A percentile compares a stretch with the other conserved stretches of the same genome.
Conservation (phyloP, 2,113 vertebrate species). For the Microtus montanus region DNA sequence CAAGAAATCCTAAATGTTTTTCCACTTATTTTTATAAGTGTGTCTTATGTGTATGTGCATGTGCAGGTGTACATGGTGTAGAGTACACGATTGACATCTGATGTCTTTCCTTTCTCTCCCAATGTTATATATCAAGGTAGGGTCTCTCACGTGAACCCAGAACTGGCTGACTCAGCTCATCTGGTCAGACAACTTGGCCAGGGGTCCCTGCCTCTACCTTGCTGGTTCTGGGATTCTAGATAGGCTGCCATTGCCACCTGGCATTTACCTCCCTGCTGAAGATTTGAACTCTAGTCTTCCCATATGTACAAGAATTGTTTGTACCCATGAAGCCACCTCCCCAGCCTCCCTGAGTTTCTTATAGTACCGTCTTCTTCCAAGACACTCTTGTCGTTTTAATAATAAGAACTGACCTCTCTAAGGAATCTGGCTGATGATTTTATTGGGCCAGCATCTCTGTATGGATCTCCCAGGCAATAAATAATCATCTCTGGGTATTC, state of each 20-base stretch:
- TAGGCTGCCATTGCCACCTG: too few relatives aligned
- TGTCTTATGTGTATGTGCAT: background rate
- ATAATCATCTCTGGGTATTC: background rate
- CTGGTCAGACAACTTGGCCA: background rate
- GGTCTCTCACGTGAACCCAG: background rate
- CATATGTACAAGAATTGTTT: background rate
- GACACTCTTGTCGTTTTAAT: background rate
- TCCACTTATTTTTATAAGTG: background rate
- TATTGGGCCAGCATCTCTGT: background rate
- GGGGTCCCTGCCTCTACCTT: too few relatives aligned
- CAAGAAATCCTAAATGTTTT: background rate
- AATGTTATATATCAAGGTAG: background rate
- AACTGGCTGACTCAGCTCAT: background rate
- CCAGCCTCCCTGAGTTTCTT: background rate
- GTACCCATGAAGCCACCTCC: background rate
- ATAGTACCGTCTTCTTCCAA: background rate
- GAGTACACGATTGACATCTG: too few relatives aligned
- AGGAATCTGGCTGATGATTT: background rate
- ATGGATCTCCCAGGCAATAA: background rate
- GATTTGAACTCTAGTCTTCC: too few relatives aligned
- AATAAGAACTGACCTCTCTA: background rate
- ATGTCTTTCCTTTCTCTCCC: background rate
- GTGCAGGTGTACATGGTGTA: too few relatives aligned
- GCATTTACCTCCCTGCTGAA: background rate
- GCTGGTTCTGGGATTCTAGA: background rate